Evolutionary conservation across 1,140 invertebrate genomes (phyloP).

Genomic region (Asobara japonica): DNA sequence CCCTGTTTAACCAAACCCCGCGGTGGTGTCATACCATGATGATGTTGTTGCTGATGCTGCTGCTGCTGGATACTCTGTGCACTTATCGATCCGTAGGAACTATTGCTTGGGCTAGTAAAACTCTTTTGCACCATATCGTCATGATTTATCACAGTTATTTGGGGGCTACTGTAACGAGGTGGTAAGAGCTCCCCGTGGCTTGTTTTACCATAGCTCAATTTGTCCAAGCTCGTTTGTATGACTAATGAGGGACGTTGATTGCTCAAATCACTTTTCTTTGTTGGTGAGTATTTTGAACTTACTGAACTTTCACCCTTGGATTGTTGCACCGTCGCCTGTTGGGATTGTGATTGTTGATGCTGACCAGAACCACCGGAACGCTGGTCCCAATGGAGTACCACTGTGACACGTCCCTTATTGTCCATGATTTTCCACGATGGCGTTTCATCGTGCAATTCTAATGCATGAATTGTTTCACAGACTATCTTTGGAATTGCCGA

Average conservation of each 20-base stretch:
- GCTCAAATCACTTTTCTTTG: conserved; percentile 68
- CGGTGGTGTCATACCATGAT: conserved; percentile 42
- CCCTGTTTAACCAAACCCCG: conserved; percentile 73
- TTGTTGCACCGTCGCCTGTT: conserved; percentile 19
- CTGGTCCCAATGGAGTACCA: conserved; percentile 93
- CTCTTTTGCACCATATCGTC: conserved; percentile 72
- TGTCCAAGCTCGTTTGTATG: conserved; percentile 81
- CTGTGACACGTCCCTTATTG: conserved; percentile 92
- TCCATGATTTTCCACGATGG: conserved; percentile 98
- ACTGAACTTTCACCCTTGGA: conserved; percentile 17
- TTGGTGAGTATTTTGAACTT: conserved; percentile 72
- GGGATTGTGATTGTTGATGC: conserved; percentile 56
- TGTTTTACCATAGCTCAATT: conserved; percentile 64
- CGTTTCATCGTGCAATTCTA: conserved; percentile 93
- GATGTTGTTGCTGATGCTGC: conserved; percentile 44
- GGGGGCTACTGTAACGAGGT: conserved; percentile 75
- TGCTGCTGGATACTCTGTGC: conserved; percentile 39
- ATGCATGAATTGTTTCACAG: conserved; percentile 92
- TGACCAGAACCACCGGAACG: conserved; percentile 68
- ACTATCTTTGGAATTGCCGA: conserved; percentile 95
- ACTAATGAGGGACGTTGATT: conserved; percentile 74
- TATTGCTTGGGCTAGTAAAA: conserved; percentile 59
- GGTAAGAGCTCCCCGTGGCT: conserved; percentile 64
- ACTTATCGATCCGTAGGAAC: conserved; percentile 64
- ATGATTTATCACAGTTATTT: conserved; percentile 92